These are phyloP conservation scores for Leucophenga montana DNA, from an alignment of 2,888 invertebrate species.

Conservation along the genomic window DNA sequence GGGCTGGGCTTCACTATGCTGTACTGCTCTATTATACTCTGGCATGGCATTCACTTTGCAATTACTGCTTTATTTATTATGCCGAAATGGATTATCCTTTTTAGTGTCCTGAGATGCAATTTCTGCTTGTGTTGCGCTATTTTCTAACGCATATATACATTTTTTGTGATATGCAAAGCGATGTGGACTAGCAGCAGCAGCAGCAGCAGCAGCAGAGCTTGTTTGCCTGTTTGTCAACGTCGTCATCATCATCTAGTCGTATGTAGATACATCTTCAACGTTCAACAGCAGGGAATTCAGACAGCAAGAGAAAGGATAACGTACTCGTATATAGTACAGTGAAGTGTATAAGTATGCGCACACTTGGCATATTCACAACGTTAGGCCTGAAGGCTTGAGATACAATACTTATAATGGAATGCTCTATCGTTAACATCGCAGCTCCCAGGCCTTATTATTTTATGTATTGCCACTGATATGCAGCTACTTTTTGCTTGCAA, in stretches of 20 bases:
- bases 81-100: slow-evolving; percentile 68
- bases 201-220: slow-evolving; percentile 24
- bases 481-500: slow-evolving; percentile 41
- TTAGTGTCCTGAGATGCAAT: slow-evolving; percentile 59
- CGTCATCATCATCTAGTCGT: neutral
- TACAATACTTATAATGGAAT: too few species aligned
- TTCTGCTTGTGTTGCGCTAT: slow-evolving; percentile 61
- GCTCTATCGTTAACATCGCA: too few species aligned
- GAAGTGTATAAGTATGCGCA: slow-evolving; percentile 13
- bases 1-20: neutral
- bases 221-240: slow-evolving; percentile 35
- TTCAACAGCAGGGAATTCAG: slow-evolving; percentile 2
- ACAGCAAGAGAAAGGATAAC: neutral
- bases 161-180: slow-evolving; percentile 42
- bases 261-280: slow-evolving; percentile 37
- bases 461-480: slow-evolving; percentile 50
- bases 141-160: slow-evolving; percentile 38
- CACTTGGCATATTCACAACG: slow-evolving; percentile 25
- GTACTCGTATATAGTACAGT: too few species aligned
- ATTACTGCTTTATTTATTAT: slow-evolving; percentile 67
- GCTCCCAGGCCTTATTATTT: slow-evolving; percentile 22
- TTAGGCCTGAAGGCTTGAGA: neutral
- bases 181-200: slow-evolving; percentile 38
- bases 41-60: slow-evolving; percentile 56
- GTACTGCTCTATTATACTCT: neutral